These are phyloP conservation scores for Diplogasteroides magnus DNA, from an alignment of 1,140 invertebrate genomes.

Conservation along the genomic window DNA sequence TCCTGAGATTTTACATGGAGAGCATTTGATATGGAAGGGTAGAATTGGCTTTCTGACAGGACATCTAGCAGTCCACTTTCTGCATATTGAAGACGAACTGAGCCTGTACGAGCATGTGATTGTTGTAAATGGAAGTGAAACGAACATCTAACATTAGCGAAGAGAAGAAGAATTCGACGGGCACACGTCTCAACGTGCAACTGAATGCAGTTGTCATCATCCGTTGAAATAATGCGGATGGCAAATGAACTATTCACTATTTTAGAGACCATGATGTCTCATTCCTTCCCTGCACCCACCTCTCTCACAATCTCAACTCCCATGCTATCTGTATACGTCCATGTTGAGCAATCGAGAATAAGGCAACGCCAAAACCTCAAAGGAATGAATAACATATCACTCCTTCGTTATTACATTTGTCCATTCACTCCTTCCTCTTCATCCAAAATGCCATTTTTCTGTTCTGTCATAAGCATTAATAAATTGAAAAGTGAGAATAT, in stretches of 20 bases:
- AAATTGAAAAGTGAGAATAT: too few species aligned
- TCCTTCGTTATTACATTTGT: too few species aligned
- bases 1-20: not conserved
- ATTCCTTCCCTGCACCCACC: too few species aligned
- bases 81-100: slow-evolving; percentile 14
- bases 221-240: not conserved
- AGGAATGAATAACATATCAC: too few species aligned
- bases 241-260: slow-evolving; percentile 7
- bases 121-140: not conserved
- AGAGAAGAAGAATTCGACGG: not conserved
- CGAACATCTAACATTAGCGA: slow-evolving; percentile 16
- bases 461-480: too few species aligned
- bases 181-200: not conserved
- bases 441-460: too few species aligned
- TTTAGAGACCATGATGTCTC: too few species aligned
- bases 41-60: slow-evolving; percentile 2
- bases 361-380: slow-evolving; percentile 10
- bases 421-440: too few species aligned
- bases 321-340: slow-evolving; percentile 26
- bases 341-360: slow-evolving; percentile 28
- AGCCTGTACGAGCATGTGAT: not conserved
- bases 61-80: slow-evolving; percentile 5
- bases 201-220: not conserved
- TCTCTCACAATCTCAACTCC: slow-evolving; percentile 16
- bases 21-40: slow-evolving; percentile 13